Conservation (phyloP, 2,888 invertebrate species). For the Galerucella calmariensis region DNA sequence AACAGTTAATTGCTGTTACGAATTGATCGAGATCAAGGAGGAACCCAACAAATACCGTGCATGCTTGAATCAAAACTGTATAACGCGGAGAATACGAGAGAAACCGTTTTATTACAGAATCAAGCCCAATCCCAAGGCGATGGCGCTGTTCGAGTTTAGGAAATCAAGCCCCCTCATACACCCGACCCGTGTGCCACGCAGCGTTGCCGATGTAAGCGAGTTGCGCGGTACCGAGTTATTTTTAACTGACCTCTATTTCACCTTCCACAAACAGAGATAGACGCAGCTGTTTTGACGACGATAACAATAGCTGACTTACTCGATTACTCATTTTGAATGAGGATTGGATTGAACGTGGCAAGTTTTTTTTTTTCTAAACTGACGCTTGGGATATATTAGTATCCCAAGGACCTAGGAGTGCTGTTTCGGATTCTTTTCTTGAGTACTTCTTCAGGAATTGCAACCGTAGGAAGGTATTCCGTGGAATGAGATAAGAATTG, state of each 20-base stretch:
- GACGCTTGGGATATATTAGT: background rate
- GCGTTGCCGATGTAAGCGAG: conserved; percentile 38
- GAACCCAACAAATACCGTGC: conserved; percentile 37
- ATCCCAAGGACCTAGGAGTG: conserved; percentile 1
- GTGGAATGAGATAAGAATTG: background rate
- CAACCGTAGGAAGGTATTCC: background rate
- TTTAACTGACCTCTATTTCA: conserved; percentile 42
- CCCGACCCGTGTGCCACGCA: conserved; percentile 20
- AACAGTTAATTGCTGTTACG: conserved; percentile 11
- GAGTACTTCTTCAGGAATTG: conserved; percentile 7
- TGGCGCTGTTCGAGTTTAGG: conserved; percentile 18
- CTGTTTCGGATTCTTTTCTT: conserved; percentile 6
- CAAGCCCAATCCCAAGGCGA: conserved; percentile 23
- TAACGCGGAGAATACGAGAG: conserved; percentile 29
- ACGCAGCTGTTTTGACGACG: conserved; percentile 37
- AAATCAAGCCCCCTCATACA: conserved; percentile 21
- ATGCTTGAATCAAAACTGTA: conserved; percentile 32
- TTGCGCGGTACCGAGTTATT: conserved; percentile 43
- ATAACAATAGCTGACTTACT: conserved; percentile 24
- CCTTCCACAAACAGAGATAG: conserved; percentile 37
- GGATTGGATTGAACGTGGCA: conserved; percentile 4
- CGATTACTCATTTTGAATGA: conserved; percentile 21
- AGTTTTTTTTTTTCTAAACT: background rate
- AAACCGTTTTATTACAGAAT: conserved; percentile 25
- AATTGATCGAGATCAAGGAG: conserved; percentile 39